These are phyloP conservation scores for Callopanchax toddi DNA, from an alignment of 2,113 vertebrate species.

Conservation along the genomic window DNA sequence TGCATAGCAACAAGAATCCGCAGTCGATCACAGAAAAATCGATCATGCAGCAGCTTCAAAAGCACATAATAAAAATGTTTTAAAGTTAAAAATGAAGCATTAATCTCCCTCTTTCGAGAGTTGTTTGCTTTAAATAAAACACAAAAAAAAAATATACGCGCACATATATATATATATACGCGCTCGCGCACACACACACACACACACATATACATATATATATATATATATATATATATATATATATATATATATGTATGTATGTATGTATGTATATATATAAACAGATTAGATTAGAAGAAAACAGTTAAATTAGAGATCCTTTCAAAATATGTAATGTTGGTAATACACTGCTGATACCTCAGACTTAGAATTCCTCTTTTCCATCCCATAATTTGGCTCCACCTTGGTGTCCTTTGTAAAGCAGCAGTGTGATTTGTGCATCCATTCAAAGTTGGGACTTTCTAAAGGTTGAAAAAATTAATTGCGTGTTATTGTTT, in stretches of 20 bases:
- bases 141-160: no score
- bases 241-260: no score
- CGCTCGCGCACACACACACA: no score
- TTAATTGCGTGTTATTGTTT: background rate
- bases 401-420: constrained; percentile 1
- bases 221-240: no score
- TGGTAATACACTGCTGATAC: background rate
- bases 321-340: background rate
- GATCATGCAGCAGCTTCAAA: constrained; percentile 46
- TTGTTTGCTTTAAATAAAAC: background rate
- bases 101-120: background rate
- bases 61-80: background rate
- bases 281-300: no score
- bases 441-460: background rate
- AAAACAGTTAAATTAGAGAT: no score
- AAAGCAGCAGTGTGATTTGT: background rate
- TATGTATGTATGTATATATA: no score
- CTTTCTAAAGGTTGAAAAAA: background rate
- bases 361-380: background rate
- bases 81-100: background rate
- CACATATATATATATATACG: background rate
- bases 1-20: constrained; percentile 82
- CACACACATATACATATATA: no score
- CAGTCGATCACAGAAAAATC: constrained; percentile 75
- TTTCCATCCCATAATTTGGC: background rate